These are phyloP conservation scores for Aplidium turbinatum DNA, from an alignment of 23 tunicate species.

Conservation along the genomic window DNA sequence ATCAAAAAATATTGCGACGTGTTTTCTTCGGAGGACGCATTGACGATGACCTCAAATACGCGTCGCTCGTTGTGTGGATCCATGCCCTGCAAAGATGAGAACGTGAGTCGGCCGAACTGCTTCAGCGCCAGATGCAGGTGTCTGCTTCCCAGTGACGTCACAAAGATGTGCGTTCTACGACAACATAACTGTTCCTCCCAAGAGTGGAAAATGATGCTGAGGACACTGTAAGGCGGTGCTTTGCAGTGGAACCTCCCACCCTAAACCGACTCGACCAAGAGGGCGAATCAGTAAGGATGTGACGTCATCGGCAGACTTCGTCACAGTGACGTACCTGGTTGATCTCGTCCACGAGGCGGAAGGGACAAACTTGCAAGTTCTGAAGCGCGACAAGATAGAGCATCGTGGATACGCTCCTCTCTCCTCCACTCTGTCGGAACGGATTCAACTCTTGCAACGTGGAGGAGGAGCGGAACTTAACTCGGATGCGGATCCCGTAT, in stretches of 20 bases:
- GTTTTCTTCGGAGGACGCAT: slow-evolving; percentile 52
- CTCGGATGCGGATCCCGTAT: slow-evolving; percentile 90
- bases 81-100: slow-evolving; percentile 76
- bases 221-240: no score
- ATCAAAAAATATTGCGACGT: slow-evolving; percentile 82
- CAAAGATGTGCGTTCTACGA: no score
- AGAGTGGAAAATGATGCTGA: no score
- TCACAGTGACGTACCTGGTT: slow-evolving; percentile 70
- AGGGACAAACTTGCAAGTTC: slow-evolving; percentile 72
- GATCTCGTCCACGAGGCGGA: slow-evolving; percentile 89
- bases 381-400: slow-evolving; percentile 90
- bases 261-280: no score
- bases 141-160: no score
- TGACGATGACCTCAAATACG: slow-evolving; percentile 86
- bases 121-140: no score
- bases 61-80: slow-evolving; percentile 84
- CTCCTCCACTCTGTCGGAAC: slow-evolving; percentile 91
- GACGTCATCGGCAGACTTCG: no score
- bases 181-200: no score
- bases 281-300: no score
- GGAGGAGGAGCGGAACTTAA: slow-evolving; percentile 72
- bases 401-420: slow-evolving; percentile 94
- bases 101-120: no score
- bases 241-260: no score
- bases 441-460: slow-evolving; percentile 73